Evolutionary conservation across 2,797 vertebrate genomes (phyloP).

Genomic region (Sternotherus odoratus): DNA sequence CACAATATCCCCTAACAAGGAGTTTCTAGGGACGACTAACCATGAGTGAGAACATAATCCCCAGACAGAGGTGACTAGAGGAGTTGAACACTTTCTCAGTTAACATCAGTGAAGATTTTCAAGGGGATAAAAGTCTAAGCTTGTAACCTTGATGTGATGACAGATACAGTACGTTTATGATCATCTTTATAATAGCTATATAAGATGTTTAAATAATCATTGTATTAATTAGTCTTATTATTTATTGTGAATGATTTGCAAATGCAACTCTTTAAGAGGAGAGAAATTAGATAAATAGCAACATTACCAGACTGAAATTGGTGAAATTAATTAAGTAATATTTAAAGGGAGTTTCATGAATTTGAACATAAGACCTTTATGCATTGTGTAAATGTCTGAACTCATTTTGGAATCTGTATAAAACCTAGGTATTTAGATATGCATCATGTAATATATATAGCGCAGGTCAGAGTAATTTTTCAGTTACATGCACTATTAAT

Average conservation of each 20-base stretch:
- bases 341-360: constrained; percentile 13
- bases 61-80: background rate
- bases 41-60: background rate
- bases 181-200: background rate
- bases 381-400: constrained; percentile 27
- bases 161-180: background rate
- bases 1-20: background rate
- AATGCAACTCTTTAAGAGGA: background rate
- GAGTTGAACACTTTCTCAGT: background rate
- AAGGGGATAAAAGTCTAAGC: background rate
- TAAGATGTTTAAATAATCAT: background rate
- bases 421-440: background rate
- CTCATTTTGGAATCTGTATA: background rate
- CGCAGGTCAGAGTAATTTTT: background rate
- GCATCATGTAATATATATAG: background rate
- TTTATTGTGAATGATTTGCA: background rate
- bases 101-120: background rate
- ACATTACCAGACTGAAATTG: background rate
- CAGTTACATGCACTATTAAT: background rate
- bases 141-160: background rate
- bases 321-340: constrained; percentile 26
- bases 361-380: constrained; percentile 24
- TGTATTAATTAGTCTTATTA: background rate
- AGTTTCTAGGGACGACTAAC: background rate
- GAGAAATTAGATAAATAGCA: background rate